phyloP scores from a whole-genome alignment of 2,888 invertebrate species.

The Cephus rjabovi region DNA sequence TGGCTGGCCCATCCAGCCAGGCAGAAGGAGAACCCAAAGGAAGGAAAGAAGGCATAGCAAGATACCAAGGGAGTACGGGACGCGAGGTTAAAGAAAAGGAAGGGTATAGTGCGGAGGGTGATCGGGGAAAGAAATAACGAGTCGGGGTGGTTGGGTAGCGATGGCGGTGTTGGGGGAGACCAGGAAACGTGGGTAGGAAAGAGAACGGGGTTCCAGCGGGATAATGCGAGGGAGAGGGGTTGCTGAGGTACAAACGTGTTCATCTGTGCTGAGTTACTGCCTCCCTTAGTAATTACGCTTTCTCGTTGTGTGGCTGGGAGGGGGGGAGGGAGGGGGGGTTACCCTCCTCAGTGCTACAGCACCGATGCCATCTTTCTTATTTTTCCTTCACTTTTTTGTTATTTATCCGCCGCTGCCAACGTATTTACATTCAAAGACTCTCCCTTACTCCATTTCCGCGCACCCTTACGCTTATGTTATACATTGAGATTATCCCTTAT shows the following conservation, averaged over 20 bases:
- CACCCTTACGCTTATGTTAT: background rate
- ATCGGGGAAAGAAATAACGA: constrained; percentile 17
- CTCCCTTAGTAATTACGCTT: constrained; percentile 51
- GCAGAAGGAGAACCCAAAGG: constrained; percentile 11
- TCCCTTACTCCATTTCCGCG: background rate
- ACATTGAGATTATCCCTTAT: background rate
- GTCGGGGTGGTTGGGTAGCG: background rate
- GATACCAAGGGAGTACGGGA: background rate
- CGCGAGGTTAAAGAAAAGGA: background rate
- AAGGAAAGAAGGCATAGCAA: constrained; percentile 9
- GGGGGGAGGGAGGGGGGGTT: background rate
- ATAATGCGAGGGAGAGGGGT: background rate
- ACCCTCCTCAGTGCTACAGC: background rate
- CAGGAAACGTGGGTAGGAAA: constrained; percentile 13
- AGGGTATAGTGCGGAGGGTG: background rate
- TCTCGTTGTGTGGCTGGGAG: constrained; percentile 36
- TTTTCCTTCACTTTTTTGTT: background rate
- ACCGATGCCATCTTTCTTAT: constrained; percentile 2
- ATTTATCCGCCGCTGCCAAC: background rate
- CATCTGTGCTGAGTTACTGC: constrained; percentile 41
- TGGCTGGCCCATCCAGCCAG: background rate
- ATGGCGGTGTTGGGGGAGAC: constrained; percentile 6
- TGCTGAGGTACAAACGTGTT: constrained; percentile 36
- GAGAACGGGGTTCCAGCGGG: constrained; percentile 10
- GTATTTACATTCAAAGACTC: background rate